phyloP scores from a whole-genome alignment of 2,113 vertebrate species.

The Mellivora capensis region DNA sequence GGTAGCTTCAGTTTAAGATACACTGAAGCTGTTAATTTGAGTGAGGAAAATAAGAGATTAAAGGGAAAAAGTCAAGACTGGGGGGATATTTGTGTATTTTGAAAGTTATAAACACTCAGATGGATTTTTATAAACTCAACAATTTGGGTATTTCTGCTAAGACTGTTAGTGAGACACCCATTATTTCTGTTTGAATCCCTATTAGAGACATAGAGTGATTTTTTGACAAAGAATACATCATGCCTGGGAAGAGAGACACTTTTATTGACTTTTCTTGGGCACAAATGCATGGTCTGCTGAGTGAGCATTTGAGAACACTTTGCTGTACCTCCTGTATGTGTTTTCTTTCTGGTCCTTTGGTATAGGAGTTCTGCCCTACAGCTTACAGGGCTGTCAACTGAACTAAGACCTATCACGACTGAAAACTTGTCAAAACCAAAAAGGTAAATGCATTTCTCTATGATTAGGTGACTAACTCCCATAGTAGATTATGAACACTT shows the following conservation, averaged over 20 bases:
- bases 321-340: background rate
- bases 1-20: background rate
- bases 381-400: background rate
- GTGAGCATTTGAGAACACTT: background rate
- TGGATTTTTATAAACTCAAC: background rate
- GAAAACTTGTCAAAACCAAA: background rate
- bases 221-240: background rate
- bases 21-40: background rate
- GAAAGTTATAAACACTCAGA: background rate
- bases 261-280: background rate
- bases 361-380: background rate
- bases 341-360: background rate
- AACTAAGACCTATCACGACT: background rate
- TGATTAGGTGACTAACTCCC: conserved; percentile 77
- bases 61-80: background rate
- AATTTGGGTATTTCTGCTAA: background rate
- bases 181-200: background rate
- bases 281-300: background rate
- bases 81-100: background rate
- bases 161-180: background rate
- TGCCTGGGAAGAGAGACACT: background rate
- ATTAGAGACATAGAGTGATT: background rate
- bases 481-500: conserved; percentile 83
- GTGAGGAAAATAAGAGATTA: background rate
- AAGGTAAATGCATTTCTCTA: conserved; percentile 48